Base-by-base conservation (phyloP, 2,888 invertebrate species). In the Andrena chrysosceles region DNA sequence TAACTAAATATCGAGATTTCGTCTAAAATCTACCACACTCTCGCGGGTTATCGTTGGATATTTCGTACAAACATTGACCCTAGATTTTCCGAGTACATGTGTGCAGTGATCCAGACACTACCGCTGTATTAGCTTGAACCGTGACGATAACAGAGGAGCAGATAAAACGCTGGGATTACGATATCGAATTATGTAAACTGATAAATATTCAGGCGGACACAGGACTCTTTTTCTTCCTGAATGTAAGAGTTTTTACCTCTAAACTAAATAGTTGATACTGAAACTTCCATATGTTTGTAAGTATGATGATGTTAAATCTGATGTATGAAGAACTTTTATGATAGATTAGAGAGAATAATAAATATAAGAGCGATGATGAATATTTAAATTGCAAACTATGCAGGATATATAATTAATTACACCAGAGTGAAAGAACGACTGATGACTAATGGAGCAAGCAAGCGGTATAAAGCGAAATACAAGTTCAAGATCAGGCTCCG, bases 41-140 rank as follows among this genome's bases (percentile, higher is more conserved):
- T 5, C n/a, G 23, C 23, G 66, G 78, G 85, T 86, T 87, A 86
- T 85, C 84, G 26, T 49, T 8, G 62, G 16, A 77, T 60, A 71
- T 82, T 84, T 54, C 16, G 20, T 49, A 16, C 71, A 83, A 79
- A 75, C 77, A 67, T 82, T 87, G 82, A 84, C 87, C 86, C 81
- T 69, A 79, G 82, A 84, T 84, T 81, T 75, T 70, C 20, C 16
- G n/a, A 42, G 64, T 70, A 72, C 69, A 75, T 80, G 59, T 63
- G 67, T 13, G 56, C 23, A 81, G 52, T 29, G 31, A 71, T 60
- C 60, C 35, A 56, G 56, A 23, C 60, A 26, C 31, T 67, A 52
- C n/a, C 35, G 29, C 29, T 31, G 54, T 69, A 70, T 52, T 77
- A 54, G 23, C 26, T 20, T 13, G 60, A 71, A 71, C 77, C 23